Percentiles rank a stretch among this genome's conserved stretches.
Conservation (phyloP, 2,888 invertebrate species). For the Ormyrus thymus region DNA sequence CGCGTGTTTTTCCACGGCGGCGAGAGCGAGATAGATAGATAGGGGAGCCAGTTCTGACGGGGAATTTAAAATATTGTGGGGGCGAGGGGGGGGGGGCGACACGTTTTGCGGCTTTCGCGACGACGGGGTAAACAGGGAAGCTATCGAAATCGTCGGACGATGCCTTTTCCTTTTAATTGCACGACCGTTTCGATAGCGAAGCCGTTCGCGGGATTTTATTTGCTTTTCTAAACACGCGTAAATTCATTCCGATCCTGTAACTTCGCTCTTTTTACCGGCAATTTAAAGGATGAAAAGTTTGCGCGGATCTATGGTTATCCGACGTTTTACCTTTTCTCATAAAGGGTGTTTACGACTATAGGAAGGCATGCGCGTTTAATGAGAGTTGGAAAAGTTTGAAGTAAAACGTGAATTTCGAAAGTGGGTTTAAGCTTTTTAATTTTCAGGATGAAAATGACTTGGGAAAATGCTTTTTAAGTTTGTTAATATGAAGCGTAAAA, state of each 20-base stretch:
- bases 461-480: neutral
- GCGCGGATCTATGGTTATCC: neutral
- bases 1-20: conserved; percentile 4
- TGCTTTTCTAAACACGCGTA: too few species aligned
- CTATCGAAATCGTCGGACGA: too few species aligned
- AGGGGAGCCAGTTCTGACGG: conserved; percentile 10
- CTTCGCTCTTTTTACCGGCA: too few species aligned
- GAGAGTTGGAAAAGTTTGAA: neutral
- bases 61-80: conserved; percentile 27
- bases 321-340: neutral
- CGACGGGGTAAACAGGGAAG: too few species aligned
- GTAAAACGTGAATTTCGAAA: conserved; percentile 8
- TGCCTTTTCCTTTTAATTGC: too few species aligned
- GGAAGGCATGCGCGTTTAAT: neutral
- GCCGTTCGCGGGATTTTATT: too few species aligned
- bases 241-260: too few species aligned
- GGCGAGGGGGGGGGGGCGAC: neutral
- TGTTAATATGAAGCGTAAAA: neutral
- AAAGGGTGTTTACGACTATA: conserved; percentile 17
- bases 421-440: neutral
- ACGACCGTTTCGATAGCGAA: too few species aligned
- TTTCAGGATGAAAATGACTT: neutral
- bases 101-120: too few species aligned
- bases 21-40: conserved; percentile 17
- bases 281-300: too few species aligned